A percentile compares a stretch with the other conserved stretches of the same genome.
Conservation (phyloP, 2,888 invertebrate genomes). For the Lumbricus terrestris region DNA sequence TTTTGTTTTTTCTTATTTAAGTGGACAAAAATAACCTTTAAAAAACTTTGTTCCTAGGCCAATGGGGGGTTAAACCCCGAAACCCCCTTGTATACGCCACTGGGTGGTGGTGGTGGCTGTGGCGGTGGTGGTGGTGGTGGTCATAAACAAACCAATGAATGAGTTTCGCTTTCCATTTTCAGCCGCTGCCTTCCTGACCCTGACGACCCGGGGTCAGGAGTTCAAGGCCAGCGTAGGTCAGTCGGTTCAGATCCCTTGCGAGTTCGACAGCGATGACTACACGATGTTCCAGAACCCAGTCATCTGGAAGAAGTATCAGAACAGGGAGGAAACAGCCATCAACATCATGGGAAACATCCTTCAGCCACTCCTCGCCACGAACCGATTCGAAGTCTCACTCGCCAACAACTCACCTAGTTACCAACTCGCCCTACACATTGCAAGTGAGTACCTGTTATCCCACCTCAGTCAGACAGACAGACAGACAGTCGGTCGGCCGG, state of each 20-base stretch:
- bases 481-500: no score
- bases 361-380: slow-evolving; percentile 24
- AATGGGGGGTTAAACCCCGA: no score
- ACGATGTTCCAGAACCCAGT: slow-evolving; percentile 16
- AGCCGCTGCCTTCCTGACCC: background rate
- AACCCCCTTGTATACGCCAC: no score
- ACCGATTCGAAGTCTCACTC: slow-evolving; percentile 16
- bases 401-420: background rate
- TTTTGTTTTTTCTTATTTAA: no score
- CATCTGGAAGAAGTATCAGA: slow-evolving; percentile 22
- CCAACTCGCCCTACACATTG: background rate
- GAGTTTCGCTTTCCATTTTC: background rate
- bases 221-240: background rate
- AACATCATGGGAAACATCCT: slow-evolving; percentile 33
- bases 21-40: no score
- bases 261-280: slow-evolving; percentile 15
- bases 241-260: background rate
- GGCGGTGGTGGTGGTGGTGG: no score
- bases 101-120: no score
- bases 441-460: background rate
- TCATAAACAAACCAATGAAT: background rate
- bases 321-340: slow-evolving; percentile 20
- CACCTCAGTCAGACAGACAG: no score
- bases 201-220: slow-evolving; percentile 6
- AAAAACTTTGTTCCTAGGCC: no score